A percentile compares a stretch with the other conserved stretches of the same genome.
phyloP scores from a whole-genome alignment of 2,113 vertebrate genomes.

The Ictalurus furcatus region DNA sequence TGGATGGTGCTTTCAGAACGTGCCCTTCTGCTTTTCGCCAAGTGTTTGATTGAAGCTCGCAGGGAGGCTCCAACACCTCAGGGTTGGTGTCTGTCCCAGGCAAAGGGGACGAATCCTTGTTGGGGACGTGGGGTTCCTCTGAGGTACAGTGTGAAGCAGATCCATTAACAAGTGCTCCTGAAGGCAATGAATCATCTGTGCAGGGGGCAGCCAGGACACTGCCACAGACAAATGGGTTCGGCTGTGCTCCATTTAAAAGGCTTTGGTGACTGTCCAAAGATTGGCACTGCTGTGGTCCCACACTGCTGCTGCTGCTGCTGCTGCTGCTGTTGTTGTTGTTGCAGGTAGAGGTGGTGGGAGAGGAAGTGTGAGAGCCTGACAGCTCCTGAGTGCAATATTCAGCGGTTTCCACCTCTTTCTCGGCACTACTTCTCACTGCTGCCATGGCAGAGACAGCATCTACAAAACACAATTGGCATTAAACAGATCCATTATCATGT shows the following conservation, averaged over 20 bases:
- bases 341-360: conserved; percentile 61
- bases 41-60: conserved; percentile 86
- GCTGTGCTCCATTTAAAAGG: conserved; percentile 95
- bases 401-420: conserved; percentile 70
- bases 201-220: conserved; percentile 86
- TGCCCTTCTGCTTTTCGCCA: conserved; percentile 85
- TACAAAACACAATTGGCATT: conserved; percentile 36
- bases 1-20: conserved; percentile 84
- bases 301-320: conserved; percentile 71
- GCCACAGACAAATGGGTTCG: conserved; percentile 86
- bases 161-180: conserved; percentile 95
- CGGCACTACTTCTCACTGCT: conserved; percentile 81
- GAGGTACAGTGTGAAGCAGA: conserved; percentile 92
- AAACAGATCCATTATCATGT: conserved; percentile 6
- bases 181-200: conserved; percentile 85
- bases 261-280: conserved; percentile 88
- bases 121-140: conserved; percentile 86
- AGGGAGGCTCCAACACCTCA: conserved; percentile 80
- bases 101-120: conserved; percentile 84
- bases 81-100: conserved; percentile 79
- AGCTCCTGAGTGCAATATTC: conserved; percentile 64
- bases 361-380: conserved; percentile 77
- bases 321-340: conserved; percentile 70
- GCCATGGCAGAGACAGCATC: conserved; percentile 70
- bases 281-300: conserved; percentile 79